Conservation (phyloP, 2,113 vertebrate genomes). For the Triplophysa dalaica region DNA sequence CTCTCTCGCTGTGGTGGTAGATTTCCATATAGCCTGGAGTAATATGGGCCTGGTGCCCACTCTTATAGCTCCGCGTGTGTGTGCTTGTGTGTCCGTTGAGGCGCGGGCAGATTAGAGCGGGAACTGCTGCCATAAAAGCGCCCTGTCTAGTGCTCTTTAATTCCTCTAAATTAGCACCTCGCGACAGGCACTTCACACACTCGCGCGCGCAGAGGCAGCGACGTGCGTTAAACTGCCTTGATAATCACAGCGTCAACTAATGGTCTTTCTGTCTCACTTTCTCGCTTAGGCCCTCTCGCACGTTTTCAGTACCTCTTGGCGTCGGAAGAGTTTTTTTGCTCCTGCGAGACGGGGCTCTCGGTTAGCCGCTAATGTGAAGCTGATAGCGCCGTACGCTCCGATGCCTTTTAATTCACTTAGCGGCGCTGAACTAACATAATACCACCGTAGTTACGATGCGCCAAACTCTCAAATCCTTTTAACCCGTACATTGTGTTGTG, state of each 20-base stretch:
- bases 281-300: conserved; percentile 10
- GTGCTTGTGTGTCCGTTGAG: conserved; percentile 57
- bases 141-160: conserved; percentile 79
- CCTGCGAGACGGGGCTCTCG: conserved; percentile 4
- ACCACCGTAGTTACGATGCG: conserved; percentile 27
- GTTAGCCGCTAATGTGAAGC: conserved; percentile 23
- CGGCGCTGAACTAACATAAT: conserved; percentile 24
- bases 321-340: background rate
- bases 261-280: conserved; percentile 17
- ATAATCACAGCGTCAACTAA: conserved; percentile 24
- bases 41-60: conserved; percentile 26
- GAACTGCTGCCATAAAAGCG: conserved; percentile 75
- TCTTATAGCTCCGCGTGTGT: conserved; percentile 35
- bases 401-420: conserved; percentile 32
- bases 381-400: conserved; percentile 7
- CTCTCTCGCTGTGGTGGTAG: conserved; percentile 34
- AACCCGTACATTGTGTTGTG: conserved; percentile 29
- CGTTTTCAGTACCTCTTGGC: conserved; percentile 49
- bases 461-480: conserved; percentile 34
- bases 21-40: conserved; percentile 39
- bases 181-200: conserved; percentile 64
- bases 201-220: conserved; percentile 13
- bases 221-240: conserved; percentile 16
- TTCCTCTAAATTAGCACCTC: conserved; percentile 78
- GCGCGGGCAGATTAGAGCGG: conserved; percentile 77